These are phyloP conservation scores for Drosophila sp. DNA, from an alignment of 1,140 invertebrate species.

Conservation along the genomic window DNA sequence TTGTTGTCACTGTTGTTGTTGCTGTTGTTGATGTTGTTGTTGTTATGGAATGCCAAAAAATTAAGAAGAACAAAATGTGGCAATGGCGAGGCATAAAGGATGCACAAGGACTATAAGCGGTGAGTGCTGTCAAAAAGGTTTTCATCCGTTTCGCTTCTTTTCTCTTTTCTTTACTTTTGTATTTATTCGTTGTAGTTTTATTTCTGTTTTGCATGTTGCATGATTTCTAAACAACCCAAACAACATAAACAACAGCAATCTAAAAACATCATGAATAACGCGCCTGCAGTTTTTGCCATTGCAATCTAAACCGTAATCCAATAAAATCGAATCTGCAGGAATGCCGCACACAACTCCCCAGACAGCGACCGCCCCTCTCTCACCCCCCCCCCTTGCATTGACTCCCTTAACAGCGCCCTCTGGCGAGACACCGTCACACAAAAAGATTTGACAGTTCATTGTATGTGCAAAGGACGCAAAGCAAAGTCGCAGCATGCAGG, in stretches of 20 bases:
- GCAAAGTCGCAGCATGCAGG: neutral
- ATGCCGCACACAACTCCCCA: conserved; percentile 32
- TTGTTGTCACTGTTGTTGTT: conserved; percentile 20
- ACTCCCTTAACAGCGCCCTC: neutral
- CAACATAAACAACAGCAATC: conserved; percentile 23
- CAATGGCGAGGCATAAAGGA: conserved; percentile 16
- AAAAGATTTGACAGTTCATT: conserved; percentile 77
- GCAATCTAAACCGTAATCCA: conserved; percentile 82
- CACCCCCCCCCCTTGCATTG: neutral
- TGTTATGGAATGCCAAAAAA: conserved; percentile 35
- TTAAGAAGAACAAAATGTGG: conserved; percentile 36
- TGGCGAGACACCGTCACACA: conserved; percentile 29
- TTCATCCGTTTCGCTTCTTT: conserved; percentile 40
- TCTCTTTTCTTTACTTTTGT: neutral
- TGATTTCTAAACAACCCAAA: conserved; percentile 77
- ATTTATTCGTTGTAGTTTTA: neutral
- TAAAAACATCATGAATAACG: too few species aligned
- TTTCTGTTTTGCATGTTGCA: conserved; percentile 35
- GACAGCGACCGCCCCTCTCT: neutral
- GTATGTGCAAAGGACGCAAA: conserved; percentile 43
- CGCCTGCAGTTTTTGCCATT: conserved; percentile 65
- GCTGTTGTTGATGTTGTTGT: conserved; percentile 20
- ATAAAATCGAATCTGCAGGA: conserved; percentile 78
- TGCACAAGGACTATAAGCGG: conserved; percentile 58
- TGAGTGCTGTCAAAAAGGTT: conserved; percentile 65